Conservation (phyloP, 2,888 invertebrate species). For the Philonicus albiceps region DNA sequence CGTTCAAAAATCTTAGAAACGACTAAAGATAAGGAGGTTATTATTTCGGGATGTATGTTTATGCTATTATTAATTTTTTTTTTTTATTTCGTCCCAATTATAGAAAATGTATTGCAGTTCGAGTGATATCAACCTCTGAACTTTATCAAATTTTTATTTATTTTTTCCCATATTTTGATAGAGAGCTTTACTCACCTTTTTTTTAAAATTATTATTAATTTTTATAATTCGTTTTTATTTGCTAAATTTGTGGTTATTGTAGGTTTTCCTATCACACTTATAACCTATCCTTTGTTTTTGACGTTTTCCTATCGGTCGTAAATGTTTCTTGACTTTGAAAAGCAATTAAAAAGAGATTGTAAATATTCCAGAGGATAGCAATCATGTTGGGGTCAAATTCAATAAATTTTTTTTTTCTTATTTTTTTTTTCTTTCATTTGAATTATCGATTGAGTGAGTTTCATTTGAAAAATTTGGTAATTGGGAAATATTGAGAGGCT, state of each 20-base stretch:
- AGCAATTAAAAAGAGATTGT: constrained; percentile 9
- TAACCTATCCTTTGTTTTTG: neutral
- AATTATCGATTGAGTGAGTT: constrained; percentile 1
- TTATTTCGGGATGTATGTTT: neutral
- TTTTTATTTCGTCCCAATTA: neutral
- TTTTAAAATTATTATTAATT: neutral
- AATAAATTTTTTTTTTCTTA: constrained; percentile 5
- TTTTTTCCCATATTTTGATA: neutral
- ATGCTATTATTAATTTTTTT: neutral
- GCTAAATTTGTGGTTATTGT: neutral
- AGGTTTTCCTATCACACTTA: neutral
- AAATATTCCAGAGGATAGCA: neutral
- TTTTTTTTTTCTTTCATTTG: neutral
- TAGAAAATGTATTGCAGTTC: neutral
- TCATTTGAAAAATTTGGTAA: neutral
- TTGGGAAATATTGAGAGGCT: neutral
- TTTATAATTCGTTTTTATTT: neutral
- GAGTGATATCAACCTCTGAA: neutral
- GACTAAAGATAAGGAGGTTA: neutral
- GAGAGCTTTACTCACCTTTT: neutral
- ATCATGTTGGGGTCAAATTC: constrained; percentile 16
- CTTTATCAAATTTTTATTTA: neutral
- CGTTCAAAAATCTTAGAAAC: neutral
- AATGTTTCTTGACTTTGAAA: constrained; percentile 9
- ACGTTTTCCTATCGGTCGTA: neutral